Conservation (phyloP, 2,888 invertebrate genomes). For the Eupithecia subfuscata region DNA sequence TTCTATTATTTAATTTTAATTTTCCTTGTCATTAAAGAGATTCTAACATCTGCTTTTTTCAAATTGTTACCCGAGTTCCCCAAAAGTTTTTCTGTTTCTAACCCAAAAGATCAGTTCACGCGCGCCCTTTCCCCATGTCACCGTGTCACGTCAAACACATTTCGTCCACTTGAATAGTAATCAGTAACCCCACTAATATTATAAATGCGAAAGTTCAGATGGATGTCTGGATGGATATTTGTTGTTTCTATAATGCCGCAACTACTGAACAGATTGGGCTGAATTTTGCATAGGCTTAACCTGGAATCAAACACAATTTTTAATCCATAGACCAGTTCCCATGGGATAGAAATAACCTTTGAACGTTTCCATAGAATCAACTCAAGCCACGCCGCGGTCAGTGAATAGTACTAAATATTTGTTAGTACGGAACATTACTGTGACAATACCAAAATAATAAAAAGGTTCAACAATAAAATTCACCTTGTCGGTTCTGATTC, state of each 20-base stretch:
- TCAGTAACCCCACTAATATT: too few relatives aligned
- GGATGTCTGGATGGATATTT: too few relatives aligned
- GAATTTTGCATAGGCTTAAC: too few relatives aligned
- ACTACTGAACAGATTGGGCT: too few relatives aligned
- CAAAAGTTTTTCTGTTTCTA: background rate
- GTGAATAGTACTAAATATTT: background rate
- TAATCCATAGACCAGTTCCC: too few relatives aligned
- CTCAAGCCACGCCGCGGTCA: background rate
- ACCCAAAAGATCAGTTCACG: background rate
- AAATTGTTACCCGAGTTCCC: background rate
- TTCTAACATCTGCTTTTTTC: background rate
- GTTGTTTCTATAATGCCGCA: too few relatives aligned
- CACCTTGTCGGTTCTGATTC: conserved; percentile 6
- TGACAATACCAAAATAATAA: background rate
- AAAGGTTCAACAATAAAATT: conserved; percentile 3
- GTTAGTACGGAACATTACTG: background rate
- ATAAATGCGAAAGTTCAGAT: too few relatives aligned
- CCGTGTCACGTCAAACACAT: too few relatives aligned
- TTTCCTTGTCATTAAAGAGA: too few relatives aligned
- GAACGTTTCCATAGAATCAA: background rate
- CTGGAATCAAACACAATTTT: background rate
- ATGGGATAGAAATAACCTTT: background rate
- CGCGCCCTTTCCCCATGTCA: too few relatives aligned
- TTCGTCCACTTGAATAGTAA: too few relatives aligned
- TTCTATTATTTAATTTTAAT: too few relatives aligned